Evolutionary conservation across 1,140 invertebrate genomes (phyloP).

Genomic region (Meloidogyne chitwoodi): DNA sequence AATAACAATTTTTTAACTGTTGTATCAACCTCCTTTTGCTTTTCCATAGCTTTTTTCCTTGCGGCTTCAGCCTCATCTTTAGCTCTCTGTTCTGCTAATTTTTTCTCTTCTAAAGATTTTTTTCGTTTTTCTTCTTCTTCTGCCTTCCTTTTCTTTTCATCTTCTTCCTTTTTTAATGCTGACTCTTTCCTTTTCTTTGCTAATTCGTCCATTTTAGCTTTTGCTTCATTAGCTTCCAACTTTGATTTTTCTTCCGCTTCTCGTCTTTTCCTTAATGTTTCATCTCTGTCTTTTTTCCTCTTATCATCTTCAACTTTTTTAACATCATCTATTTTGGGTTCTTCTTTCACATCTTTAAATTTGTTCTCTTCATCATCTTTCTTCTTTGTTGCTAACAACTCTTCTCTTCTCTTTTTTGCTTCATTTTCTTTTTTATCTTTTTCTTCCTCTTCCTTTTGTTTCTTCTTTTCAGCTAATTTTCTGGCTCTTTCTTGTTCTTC

Average conservation of each 20-base stretch:
- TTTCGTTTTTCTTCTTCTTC: conserved; percentile 18
- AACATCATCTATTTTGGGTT: background rate
- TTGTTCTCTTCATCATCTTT: background rate
- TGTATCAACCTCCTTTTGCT: background rate
- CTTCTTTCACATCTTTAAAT: background rate
- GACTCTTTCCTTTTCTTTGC: background rate
- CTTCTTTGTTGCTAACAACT: conserved; percentile 1
- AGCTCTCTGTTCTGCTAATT: conserved; percentile 2
- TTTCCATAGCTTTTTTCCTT: background rate
- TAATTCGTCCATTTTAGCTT: background rate
- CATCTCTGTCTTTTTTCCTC: conserved; percentile 3
- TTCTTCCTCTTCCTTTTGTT: background rate
- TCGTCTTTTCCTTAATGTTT: background rate
- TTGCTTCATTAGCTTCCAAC: background rate
- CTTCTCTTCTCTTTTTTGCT: background rate
- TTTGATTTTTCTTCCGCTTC: background rate
- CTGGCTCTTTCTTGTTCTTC: background rate
- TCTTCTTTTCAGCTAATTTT: background rate
- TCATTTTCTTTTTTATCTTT: background rate
- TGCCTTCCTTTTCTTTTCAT: conserved; percentile 5
- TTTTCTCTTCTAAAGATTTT: conserved; percentile 7
- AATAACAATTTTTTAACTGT: background rate
- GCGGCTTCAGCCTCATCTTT: conserved; percentile 18
- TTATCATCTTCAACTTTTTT: background rate
- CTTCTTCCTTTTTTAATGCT: conserved; percentile 9